These are phyloP conservation scores for Benitochromis conjunctus DNA, from an alignment of 2,113 vertebrate species.

Conservation along the genomic window DNA sequence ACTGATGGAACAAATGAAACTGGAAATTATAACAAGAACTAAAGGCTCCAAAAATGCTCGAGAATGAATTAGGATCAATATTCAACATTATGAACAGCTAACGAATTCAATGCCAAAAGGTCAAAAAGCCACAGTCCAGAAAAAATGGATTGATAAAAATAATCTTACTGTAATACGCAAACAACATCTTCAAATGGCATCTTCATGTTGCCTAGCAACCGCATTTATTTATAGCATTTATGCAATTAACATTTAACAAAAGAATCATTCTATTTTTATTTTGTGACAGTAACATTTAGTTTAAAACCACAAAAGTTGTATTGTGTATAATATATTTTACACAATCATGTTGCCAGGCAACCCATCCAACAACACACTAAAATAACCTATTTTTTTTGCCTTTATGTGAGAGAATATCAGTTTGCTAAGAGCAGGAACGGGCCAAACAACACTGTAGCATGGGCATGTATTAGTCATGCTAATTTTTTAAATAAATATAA, in stretches of 20 bases:
- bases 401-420: not conserved
- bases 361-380: not conserved
- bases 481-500: not conserved
- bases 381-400: not conserved
- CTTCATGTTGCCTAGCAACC: not conserved
- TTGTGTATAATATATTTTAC: not conserved
- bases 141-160: not conserved
- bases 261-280: not conserved
- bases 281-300: not conserved
- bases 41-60: not conserved
- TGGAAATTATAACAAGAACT: not conserved
- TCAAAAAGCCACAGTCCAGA: not conserved
- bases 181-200: not conserved
- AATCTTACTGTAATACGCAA: not conserved
- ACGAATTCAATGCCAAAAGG: not conserved
- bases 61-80: not conserved
- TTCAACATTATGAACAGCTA: not conserved
- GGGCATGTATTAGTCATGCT: not conserved
- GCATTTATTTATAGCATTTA: not conserved
- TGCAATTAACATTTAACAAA: not conserved
- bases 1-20: not conserved
- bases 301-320: not conserved
- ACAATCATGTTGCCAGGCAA: not conserved
- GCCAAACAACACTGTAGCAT: no score
- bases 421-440: not conserved